phyloP scores from a whole-genome alignment of 2,888 invertebrate genomes.

The Pasiphila rectangulata region DNA sequence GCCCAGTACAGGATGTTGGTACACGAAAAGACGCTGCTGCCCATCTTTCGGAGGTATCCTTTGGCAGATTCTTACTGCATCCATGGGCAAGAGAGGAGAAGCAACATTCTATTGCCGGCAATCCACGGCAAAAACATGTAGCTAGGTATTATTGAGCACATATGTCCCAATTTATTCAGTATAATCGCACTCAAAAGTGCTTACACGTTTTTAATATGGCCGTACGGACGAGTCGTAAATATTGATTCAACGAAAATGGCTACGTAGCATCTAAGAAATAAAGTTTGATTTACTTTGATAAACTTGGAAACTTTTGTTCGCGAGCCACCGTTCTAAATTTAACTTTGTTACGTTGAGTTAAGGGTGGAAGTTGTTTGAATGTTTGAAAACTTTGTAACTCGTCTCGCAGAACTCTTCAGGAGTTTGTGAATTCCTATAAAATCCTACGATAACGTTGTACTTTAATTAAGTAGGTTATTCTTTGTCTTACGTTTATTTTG shows the following conservation, averaged over 20 bases:
- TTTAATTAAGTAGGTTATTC: constrained; percentile 19
- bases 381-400: constrained; percentile 18
- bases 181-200: constrained; percentile 3
- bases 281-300: constrained; percentile 25
- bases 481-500: constrained; percentile 4
- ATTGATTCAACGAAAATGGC: constrained; percentile 19
- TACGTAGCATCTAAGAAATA: constrained; percentile 18
- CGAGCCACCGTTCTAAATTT: constrained; percentile 4
- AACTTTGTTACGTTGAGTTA: constrained; percentile 8
- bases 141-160: too few relatives aligned
- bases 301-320: constrained; percentile 14
- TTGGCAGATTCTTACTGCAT: too few relatives aligned
- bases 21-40: too few relatives aligned
- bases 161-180: background rate
- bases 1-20: too few relatives aligned
- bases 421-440: constrained; percentile 23
- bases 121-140: too few relatives aligned
- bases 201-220: constrained; percentile 8
- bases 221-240: constrained; percentile 13
- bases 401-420: constrained; percentile 17
- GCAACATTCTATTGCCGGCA: too few relatives aligned
- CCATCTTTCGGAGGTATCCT: too few relatives aligned
- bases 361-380: constrained; percentile 8
- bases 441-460: constrained; percentile 7
- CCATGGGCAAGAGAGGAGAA: too few relatives aligned